Evolutionary conservation across 2,888 invertebrate genomes (phyloP).

Genomic region (Drosophila silvestris): DNA sequence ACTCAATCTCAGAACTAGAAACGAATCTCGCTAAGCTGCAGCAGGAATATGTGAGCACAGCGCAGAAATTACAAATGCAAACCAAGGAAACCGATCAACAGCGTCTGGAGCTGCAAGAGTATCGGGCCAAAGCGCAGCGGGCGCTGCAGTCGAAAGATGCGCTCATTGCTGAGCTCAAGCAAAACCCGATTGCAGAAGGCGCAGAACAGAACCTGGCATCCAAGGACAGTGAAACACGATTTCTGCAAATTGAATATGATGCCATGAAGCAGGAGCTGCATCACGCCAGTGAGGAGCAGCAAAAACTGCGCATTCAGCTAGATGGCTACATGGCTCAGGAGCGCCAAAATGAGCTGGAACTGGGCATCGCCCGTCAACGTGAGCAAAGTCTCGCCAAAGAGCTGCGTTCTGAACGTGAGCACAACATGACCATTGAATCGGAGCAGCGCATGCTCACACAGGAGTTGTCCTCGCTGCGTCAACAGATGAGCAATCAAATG

Average conservation of each 20-base stretch:
- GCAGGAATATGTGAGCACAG: conserved; percentile 85
- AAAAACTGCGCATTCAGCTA: conserved; percentile 67
- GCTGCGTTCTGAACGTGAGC: conserved; percentile 85
- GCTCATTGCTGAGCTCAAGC: conserved; percentile 88
- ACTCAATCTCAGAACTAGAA: conserved; percentile 84
- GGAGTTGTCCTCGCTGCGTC: conserved; percentile 84
- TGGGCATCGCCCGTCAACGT: conserved; percentile 53
- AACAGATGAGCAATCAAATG: conserved; percentile 84
- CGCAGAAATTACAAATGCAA: conserved; percentile 86
- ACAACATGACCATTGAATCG: conserved; percentile 84
- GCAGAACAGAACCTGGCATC: conserved; percentile 37
- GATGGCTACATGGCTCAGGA: conserved; percentile 68
- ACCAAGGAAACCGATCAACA: conserved; percentile 85
- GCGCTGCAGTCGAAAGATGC: conserved; percentile 92
- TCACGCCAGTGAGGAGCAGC: conserved; percentile 72
- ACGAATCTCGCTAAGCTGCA: conserved; percentile 85
- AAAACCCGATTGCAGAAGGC: conserved; percentile 43
- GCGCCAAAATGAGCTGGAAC: conserved; percentile 62
- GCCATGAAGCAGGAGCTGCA: conserved; percentile 86
- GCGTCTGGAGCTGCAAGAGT: conserved; percentile 89
- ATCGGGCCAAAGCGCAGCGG: conserved; percentile 91
- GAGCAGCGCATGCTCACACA: conserved; percentile 83
- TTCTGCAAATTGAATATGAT: conserved; percentile 87
- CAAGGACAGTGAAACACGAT: conserved; percentile 68
- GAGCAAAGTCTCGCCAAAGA: conserved; percentile 74